Percentiles rank a stretch among this genome's conserved stretches.
These are phyloP conservation scores for Gymnodraco acuticeps DNA, from an alignment of 2,797 vertebrate genomes.

Conservation along the genomic window DNA sequence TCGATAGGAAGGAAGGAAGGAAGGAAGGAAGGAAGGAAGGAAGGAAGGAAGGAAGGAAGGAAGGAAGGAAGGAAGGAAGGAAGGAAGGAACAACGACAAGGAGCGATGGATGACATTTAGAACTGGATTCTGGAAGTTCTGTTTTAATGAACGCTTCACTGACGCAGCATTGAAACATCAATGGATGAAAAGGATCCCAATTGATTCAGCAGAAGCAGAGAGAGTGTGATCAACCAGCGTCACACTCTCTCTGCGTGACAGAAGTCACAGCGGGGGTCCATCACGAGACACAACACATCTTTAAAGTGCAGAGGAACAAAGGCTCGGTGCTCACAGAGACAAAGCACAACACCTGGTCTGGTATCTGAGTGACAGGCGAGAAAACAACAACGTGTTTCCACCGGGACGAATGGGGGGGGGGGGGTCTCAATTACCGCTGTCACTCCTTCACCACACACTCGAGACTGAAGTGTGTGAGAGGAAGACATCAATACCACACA, in stretches of 20 bases:
- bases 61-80: too few species aligned
- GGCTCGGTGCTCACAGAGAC: neutral
- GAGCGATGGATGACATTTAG: too few species aligned
- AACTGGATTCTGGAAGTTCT: neutral
- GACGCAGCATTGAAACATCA: neutral
- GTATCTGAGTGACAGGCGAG: neutral
- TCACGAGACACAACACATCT: conserved; percentile 1
- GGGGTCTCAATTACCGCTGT: too few species aligned
- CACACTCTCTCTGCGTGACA: neutral
- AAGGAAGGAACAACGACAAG: too few species aligned
- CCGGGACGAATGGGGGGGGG: too few species aligned
- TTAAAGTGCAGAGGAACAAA: neutral
- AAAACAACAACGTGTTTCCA: too few species aligned
- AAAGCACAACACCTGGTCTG: conserved; percentile 13
- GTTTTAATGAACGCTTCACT: neutral
- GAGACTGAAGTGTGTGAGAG: too few species aligned
- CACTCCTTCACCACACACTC: too few species aligned
- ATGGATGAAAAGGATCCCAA: neutral
- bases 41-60: too few species aligned
- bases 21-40: too few species aligned
- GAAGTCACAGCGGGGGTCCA: neutral
- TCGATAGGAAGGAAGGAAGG: too few species aligned
- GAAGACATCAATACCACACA: too few species aligned
- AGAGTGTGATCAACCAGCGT: neutral
- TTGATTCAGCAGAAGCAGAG: neutral